Evolutionary conservation across 2,113 vertebrate species (phyloP).

Genomic region (Bubalus kerabau): DNA sequence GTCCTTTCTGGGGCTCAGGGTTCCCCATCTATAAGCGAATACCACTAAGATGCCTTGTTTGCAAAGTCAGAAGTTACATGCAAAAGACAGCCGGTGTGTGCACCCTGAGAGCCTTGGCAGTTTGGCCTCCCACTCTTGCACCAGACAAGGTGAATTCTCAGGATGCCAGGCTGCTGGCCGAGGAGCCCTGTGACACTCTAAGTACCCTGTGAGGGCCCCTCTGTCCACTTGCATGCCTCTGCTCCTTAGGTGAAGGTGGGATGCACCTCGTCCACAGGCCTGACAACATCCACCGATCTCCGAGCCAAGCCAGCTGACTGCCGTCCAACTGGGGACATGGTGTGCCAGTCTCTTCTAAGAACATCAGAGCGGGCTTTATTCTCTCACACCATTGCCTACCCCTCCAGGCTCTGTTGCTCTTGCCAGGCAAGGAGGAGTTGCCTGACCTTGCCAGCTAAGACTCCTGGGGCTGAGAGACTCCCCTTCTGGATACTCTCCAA

Average conservation of each 20-base stretch:
- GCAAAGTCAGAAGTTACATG: constrained; percentile 18
- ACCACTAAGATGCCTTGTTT: neutral
- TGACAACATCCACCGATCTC: neutral
- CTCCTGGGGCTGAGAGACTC: neutral
- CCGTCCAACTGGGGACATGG: constrained; percentile 45
- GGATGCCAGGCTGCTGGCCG: constrained; percentile 52
- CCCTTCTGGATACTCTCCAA: neutral
- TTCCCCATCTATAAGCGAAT: constrained; percentile 12
- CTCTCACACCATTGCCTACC: neutral
- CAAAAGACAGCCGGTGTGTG: neutral
- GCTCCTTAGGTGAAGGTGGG: neutral
- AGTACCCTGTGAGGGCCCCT: neutral
- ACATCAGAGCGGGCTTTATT: neutral
- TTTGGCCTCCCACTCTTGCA: constrained; percentile 31
- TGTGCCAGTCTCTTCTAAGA: constrained; percentile 63
- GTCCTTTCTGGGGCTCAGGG: constrained; percentile 19
- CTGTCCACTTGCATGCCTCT: neutral
- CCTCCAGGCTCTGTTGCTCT: constrained; percentile 29
- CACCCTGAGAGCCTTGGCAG: neutral
- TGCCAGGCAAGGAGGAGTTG: constrained; percentile 29
- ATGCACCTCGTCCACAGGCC: neutral
- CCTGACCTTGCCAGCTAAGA: neutral
- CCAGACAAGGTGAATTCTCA: constrained; percentile 46
- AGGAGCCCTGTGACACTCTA: neutral
- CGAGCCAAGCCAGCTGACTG: constrained; percentile 25